phyloP scores from a whole-genome alignment of 2,888 invertebrate genomes.

The Phortica magna region DNA sequence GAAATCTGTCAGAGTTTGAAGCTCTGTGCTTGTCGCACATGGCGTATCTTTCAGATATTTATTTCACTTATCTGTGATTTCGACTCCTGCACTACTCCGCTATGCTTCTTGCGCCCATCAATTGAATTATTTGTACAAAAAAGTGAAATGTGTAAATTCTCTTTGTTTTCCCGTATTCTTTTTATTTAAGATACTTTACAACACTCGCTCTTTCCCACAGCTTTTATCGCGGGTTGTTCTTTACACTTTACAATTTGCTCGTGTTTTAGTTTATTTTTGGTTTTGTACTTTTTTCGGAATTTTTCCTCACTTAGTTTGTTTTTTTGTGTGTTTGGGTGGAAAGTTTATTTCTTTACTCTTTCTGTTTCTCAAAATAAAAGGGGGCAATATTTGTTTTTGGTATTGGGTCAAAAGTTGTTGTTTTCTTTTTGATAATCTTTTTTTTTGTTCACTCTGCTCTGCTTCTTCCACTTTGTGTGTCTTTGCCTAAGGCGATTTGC shows the following conservation, averaged over 20 bases:
- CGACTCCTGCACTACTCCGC: background rate
- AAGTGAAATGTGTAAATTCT: background rate
- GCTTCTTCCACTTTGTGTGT: background rate
- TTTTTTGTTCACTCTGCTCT: background rate
- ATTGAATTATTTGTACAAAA: slow-evolving; percentile 8
- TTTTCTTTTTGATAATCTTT: background rate
- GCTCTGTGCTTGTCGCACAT: background rate
- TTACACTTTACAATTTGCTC: too few species aligned
- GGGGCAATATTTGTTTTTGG: background rate
- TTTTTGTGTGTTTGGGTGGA: too few species aligned
- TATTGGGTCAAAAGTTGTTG: background rate
- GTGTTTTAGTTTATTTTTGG: too few species aligned
- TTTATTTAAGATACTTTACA: too few species aligned
- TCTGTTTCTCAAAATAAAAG: too few species aligned
- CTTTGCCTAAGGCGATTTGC: background rate
- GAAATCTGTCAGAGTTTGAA: slow-evolving; percentile 16
- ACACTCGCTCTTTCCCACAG: too few species aligned
- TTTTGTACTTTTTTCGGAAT: too few species aligned
- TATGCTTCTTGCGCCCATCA: background rate
- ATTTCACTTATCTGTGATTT: background rate
- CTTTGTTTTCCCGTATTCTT: too few species aligned
- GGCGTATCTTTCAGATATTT: background rate
- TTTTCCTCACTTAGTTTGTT: too few species aligned
- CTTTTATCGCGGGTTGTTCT: too few species aligned
- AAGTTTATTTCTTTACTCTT: too few species aligned